phyloP scores from a whole-genome alignment of 2,797 vertebrate species.

The Pristis pectinata region DNA sequence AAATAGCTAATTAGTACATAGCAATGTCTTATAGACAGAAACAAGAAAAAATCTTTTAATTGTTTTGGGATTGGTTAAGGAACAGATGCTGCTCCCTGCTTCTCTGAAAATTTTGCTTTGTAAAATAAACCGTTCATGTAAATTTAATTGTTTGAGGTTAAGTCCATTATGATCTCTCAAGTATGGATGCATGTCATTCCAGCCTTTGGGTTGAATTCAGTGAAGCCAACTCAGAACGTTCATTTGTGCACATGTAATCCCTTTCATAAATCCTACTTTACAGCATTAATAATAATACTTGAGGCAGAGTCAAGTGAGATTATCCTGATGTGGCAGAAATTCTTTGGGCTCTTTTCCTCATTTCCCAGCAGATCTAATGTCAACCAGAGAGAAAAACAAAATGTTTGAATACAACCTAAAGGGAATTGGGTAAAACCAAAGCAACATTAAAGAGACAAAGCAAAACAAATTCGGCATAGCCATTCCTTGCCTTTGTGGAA shows the following conservation, averaged over 20 bases:
- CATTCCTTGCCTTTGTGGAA: not conserved
- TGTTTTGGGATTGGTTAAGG: not conserved
- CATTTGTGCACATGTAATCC: not conserved
- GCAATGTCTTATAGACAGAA: not conserved
- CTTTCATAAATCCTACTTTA: not conserved
- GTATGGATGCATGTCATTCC: not conserved
- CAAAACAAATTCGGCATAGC: not conserved
- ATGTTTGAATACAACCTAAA: not conserved
- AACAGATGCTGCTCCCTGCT: not conserved
- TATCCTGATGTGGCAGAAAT: not conserved
- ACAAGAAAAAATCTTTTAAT: not conserved
- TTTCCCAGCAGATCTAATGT: not conserved
- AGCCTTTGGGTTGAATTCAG: not conserved
- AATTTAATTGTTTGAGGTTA: not conserved
- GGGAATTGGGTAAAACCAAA: not conserved
- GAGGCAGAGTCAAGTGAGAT: not conserved
- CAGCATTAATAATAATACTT: not conserved
- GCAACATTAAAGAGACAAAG: not conserved
- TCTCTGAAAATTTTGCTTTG: not conserved
- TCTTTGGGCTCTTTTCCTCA: not conserved
- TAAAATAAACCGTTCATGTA: not conserved
- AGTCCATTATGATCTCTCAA: not conserved
- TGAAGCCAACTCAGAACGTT: not conserved
- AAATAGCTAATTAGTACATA: too few relatives aligned
- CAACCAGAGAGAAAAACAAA: not conserved